Conservation (phyloP, 2,888 invertebrate species). For the Acanthosepion esculentum region DNA sequence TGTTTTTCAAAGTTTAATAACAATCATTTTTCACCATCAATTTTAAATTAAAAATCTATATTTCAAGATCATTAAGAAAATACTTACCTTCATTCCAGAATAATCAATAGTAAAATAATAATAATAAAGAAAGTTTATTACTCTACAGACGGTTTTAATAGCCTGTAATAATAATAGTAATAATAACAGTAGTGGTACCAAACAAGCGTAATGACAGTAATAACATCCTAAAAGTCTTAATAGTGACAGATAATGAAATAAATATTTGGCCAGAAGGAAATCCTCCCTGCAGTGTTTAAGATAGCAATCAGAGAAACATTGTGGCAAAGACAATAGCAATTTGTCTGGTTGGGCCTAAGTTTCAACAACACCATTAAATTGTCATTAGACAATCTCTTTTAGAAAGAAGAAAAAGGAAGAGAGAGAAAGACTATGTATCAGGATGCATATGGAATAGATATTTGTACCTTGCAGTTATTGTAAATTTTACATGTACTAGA, state of each 20-base stretch:
- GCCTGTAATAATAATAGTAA: not conserved
- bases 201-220: not conserved
- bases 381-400: conserved; percentile 33
- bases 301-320: not conserved
- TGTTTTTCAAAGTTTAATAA: too few relatives aligned
- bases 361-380: not conserved
- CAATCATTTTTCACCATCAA: not conserved
- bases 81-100: not conserved
- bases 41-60: not conserved
- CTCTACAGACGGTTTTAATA: not conserved
- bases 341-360: not conserved
- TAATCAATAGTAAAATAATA: not conserved
- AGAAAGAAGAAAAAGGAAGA: not conserved
- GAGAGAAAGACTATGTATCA: not conserved
- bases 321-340: not conserved
- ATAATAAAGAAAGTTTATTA: not conserved
- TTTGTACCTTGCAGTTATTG: not conserved
- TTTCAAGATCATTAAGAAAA: not conserved
- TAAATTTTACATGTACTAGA: too few relatives aligned
- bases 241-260: conserved; percentile 4
- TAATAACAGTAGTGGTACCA: not conserved
- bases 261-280: not conserved
- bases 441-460: not conserved
- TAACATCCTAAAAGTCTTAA: not conserved
- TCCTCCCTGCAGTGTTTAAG: not conserved